A percentile compares a stretch with the other conserved stretches of the same genome.
Conservation (phyloP, 2,113 vertebrate genomes). For the Anguilla japonica region DNA sequence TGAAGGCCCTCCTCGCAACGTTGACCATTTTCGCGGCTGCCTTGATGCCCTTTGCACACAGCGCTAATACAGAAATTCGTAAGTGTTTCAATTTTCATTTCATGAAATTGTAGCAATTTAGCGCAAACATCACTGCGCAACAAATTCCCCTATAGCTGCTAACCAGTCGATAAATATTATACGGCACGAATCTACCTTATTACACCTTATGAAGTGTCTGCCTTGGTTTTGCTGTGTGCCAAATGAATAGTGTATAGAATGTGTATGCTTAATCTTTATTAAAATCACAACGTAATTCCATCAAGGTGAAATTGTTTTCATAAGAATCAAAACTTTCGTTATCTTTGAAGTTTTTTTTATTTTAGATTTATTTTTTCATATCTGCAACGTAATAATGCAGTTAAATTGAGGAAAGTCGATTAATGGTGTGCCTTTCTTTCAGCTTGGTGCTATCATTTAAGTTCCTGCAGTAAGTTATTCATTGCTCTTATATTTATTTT, state of each 20-base stretch:
- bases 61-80: background rate
- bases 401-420: background rate
- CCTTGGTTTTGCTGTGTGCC: background rate
- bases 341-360: background rate
- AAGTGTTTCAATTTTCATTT: background rate
- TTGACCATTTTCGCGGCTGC: background rate
- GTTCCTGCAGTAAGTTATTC: background rate
- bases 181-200: no score
- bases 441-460: conserved; percentile 9
- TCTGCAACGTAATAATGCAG: background rate
- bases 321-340: background rate
- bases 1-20: background rate
- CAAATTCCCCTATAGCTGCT: no score
- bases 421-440: background rate
- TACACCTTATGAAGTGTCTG: no score
- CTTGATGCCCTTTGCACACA: background rate
- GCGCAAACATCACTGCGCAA: no score
- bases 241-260: background rate
- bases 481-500: background rate
- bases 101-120: no score
- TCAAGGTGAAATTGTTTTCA: no score
- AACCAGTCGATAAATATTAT: no score
- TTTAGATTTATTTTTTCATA: background rate
- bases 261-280: background rate
- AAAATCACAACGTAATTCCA: no score